phyloP scores from a whole-genome alignment of 2,113 vertebrate genomes.

The Scomber scombrus region DNA sequence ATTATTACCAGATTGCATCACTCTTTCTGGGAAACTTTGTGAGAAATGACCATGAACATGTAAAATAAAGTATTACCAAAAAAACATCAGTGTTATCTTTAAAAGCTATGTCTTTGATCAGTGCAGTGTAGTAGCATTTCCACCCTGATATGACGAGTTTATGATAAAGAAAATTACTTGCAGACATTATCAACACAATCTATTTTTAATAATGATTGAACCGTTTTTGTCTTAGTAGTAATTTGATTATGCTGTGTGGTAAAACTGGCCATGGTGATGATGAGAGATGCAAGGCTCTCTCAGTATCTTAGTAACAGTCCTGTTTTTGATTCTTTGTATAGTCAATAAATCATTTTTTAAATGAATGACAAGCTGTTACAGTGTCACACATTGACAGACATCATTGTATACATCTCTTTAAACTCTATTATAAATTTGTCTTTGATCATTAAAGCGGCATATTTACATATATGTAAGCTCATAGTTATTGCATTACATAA shows the following conservation, averaged over 20 bases:
- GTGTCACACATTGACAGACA: constrained; percentile 33
- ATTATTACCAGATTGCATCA: background rate
- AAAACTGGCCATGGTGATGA: background rate
- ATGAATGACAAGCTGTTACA: constrained; percentile 16
- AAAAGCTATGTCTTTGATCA: background rate
- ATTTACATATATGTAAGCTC: constrained; percentile 69
- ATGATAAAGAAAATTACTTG: background rate
- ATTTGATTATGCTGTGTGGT: background rate
- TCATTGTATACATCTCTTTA: constrained; percentile 32
- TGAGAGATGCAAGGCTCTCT: background rate
- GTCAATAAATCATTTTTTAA: constrained; percentile 25
- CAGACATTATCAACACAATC: background rate
- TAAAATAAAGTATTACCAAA: background rate
- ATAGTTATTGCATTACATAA: constrained; percentile 82
- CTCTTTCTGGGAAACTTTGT: background rate
- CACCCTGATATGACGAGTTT: background rate
- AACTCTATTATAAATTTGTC: constrained; percentile 56
- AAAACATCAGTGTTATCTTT: background rate
- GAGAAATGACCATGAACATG: background rate
- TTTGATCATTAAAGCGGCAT: constrained; percentile 64
- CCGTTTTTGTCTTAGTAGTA: background rate
- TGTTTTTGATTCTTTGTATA: constrained; percentile 29
- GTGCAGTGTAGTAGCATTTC: background rate
- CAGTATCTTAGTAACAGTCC: constrained; percentile 53
- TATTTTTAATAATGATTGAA: background rate